These are phyloP conservation scores for Enteromius radiatus DNA, from an alignment of 2,797 vertebrate species.

Conservation along the genomic window DNA sequence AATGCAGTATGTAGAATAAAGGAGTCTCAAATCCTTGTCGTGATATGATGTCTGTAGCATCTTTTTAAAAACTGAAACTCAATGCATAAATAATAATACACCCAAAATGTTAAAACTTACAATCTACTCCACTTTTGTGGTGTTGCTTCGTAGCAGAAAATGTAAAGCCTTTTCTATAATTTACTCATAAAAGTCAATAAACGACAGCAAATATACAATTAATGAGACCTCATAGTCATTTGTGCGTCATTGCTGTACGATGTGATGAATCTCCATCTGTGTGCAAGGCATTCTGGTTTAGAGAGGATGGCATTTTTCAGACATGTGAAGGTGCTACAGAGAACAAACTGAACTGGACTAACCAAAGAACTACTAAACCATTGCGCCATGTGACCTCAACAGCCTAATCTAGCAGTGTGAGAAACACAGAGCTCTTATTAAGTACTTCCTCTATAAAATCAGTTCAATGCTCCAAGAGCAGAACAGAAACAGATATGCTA, in stretches of 20 bases:
- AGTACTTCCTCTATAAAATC: conserved; percentile 52
- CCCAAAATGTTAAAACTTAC: too few species aligned
- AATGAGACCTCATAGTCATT: neutral
- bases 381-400: conserved; percentile 19
- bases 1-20: neutral
- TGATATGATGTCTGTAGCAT: neutral
- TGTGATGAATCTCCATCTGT: neutral
- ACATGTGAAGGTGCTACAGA: neutral
- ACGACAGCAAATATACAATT: neutral
- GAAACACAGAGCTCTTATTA: conserved; percentile 45
- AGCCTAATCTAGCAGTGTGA: conserved; percentile 31
- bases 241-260: neutral
- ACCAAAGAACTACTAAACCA: too few species aligned
- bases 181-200: neutral
- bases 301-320: neutral
- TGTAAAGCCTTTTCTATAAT: neutral
- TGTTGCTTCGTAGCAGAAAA: neutral
- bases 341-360: neutral
- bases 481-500: conserved; percentile 59
- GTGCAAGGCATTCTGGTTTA: neutral
- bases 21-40: neutral
- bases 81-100: too few species aligned
- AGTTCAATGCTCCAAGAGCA: conserved; percentile 50
- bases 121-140: too few species aligned
- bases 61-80: neutral